Base-by-base conservation (phyloP, 2,797 vertebrate species). In the Poecile montanus region DNA sequence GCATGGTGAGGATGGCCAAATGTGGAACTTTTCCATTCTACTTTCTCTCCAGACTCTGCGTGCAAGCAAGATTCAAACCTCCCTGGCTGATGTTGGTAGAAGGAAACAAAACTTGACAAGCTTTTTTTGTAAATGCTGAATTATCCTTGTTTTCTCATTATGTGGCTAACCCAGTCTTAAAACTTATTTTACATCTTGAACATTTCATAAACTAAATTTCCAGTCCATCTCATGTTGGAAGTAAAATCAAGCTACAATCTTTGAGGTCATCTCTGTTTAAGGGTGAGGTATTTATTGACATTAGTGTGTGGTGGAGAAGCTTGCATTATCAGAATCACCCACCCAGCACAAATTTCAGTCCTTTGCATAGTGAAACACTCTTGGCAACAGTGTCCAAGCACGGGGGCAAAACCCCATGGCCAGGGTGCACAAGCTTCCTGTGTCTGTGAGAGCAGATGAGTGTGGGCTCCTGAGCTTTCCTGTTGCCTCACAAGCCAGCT, bases 31-130 rank as follows among this genome's bases (percentile, higher is more conserved):
- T 93, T 91, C 56, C 60, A 63, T 70, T 34, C 29, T 47, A 13
- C 16, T 48, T 85, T 75, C 29, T 51, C n/a, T 44, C 25, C 47
- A 71, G 38, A 65, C 17, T 66, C 71, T 80, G 22, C 1, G 0
- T 57, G 30, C 53, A 84, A 67, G 16, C 13, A 58, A 79, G 36
- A 80, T 38, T 50, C 73, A 92, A 76, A 85, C 4, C 22, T 79
- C 30, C 13, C 42, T 84, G 60, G 60, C 22, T 90, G 73, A 56
- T 60, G 16, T 36, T 84, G 56, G 71, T 60, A 66, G 80, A 63
- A 90, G 88, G 40, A 88, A 96, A 82, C 32, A 75, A 89, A 91
- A 47, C 22, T 54, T 89, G 86, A 82, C 67, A 85, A 63, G 26
- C 8, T 42, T 78, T 92, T 92, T 84, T 66, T 78, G 40, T 75